phyloP scores from a whole-genome alignment of 2,113 vertebrate species.

The Esox niger region DNA sequence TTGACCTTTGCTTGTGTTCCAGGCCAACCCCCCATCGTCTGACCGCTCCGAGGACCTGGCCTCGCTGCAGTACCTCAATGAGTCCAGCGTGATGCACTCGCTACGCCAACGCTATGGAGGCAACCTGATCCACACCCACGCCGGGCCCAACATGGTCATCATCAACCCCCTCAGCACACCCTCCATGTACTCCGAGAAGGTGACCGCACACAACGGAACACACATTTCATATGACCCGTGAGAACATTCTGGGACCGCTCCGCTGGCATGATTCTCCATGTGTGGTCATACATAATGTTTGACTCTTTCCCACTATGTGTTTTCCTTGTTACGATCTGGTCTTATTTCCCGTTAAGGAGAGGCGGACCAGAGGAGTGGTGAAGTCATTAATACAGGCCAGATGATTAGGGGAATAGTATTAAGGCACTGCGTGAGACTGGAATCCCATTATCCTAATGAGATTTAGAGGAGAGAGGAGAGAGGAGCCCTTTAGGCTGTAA shows the following conservation, averaged over 20 bases:
- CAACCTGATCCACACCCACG: slow-evolving; percentile 89
- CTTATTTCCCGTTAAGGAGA: background rate
- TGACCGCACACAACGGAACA: slow-evolving; percentile 38
- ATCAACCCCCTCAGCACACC: slow-evolving; percentile 92
- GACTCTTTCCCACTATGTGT: no score
- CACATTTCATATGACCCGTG: background rate
- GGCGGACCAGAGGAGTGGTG: no score
- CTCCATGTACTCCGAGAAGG: slow-evolving; percentile 97
- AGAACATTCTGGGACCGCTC: no score
- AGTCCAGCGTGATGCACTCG: slow-evolving; percentile 90
- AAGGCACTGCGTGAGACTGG: background rate
- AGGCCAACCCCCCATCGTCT: slow-evolving; percentile 91
- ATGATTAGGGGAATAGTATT: background rate
- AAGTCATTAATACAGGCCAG: slow-evolving; percentile 3
- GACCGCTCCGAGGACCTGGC: slow-evolving; percentile 90
- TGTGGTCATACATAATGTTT: no score
- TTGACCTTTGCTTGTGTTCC: slow-evolving; percentile 4
- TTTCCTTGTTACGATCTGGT: background rate
- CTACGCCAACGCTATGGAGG: slow-evolving; percentile 91
- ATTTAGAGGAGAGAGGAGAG: slow-evolving; percentile 5
- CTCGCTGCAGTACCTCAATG: slow-evolving; percentile 90
- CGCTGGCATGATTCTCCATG: no score
- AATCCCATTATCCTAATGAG: slow-evolving; percentile 15
- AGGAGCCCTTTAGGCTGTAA: background rate
- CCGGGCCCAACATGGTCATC: slow-evolving; percentile 86